Evolutionary conservation across 2,797 vertebrate genomes (phyloP), one percentile per base, ranked within the genome.

Genomic region (Malurus leucopterus): DNA sequence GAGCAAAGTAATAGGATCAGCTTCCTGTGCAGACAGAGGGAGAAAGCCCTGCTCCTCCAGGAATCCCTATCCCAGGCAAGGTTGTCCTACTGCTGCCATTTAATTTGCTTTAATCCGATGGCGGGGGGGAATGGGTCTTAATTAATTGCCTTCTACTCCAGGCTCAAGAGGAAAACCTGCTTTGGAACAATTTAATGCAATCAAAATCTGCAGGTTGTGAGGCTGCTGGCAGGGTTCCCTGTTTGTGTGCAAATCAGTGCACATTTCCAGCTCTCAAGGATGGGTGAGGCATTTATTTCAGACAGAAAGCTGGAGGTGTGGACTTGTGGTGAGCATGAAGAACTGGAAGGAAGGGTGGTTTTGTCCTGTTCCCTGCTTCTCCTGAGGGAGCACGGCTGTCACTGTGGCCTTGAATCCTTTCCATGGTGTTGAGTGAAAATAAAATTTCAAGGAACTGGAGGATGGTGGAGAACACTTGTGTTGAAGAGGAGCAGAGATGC

Each of bases 111-210:
- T 86, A 93, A 95, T 96, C 88, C 24, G 8, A 67, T 55, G 8
- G 74, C 87, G 88, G 80, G 9, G 20, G 1, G 2, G 50, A 74
- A 79, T 64, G 62, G 22, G 58, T 95, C 94, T 91, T 97, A 97
- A 97, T 97, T 97, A 97, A 97, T 97, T 96, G 95, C 91, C 83
- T 87, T 94, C 90, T 95, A 89, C 92, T 93, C 80, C 84, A 83
- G 71, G 70, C 93, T 96, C 77, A 71, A 93, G 89, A 94, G 94
- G 92, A 86, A 96, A 95, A 77, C 88, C 53, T 50, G 15, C 91
- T 94, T 96, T 9, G 22, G 88, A 92, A 90, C 88, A 80, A 85
- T 95, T 94, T 94, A 95, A 96, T 94, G 94, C 88, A 94, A 58
- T 95, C 73, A 84, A 90, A 93, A 93, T 90, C 87, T 92, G 92